A percentile compares a stretch with the other conserved stretches of the same genome.
These are phyloP conservation scores for Hydropsyche betteni DNA, from an alignment of 2,888 invertebrate genomes.

Conservation along the genomic window DNA sequence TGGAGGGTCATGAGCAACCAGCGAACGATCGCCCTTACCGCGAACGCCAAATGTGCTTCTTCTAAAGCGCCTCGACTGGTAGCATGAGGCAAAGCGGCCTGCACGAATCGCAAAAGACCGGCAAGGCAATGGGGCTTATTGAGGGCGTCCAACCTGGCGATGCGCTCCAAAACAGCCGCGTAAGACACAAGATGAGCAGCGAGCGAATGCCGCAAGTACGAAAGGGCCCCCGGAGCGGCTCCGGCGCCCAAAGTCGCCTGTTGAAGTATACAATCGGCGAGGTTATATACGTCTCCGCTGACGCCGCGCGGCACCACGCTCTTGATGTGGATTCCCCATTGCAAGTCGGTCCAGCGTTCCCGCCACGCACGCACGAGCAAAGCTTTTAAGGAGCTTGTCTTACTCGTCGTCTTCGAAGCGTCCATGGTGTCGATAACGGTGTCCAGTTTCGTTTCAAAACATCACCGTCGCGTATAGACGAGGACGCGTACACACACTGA, in stretches of 20 bases:
- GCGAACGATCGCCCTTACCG: slow-evolving; percentile 81
- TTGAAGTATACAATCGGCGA: slow-evolving; percentile 92
- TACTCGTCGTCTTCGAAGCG: slow-evolving; percentile 80
- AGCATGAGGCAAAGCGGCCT: slow-evolving; percentile 71
- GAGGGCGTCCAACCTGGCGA: slow-evolving; percentile 88
- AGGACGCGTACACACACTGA: background rate
- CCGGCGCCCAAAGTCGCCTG: slow-evolving; percentile 94
- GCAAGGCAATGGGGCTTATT: slow-evolving; percentile 89
- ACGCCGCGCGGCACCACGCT: slow-evolving; percentile 90
- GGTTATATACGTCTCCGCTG: slow-evolving; percentile 91
- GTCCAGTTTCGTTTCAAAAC: slow-evolving; percentile 54
- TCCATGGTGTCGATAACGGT: slow-evolving; percentile 65
- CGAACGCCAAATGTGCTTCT: slow-evolving; percentile 83
- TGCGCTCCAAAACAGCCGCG: slow-evolving; percentile 86
- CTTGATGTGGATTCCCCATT: slow-evolving; percentile 96
- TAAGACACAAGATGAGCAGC: slow-evolving; percentile 92
- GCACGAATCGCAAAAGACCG: slow-evolving; percentile 85
- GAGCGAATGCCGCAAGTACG: slow-evolving; percentile 91
- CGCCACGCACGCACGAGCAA: slow-evolving; percentile 89
- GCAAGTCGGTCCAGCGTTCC: slow-evolving; percentile 93
- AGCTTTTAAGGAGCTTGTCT: slow-evolving; percentile 83
- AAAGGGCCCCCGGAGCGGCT: slow-evolving; percentile 89
- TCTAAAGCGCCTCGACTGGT: slow-evolving; percentile 85
- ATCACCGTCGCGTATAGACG: background rate
- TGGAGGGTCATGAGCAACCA: slow-evolving; percentile 84